Evolutionary conservation across 1,140 invertebrate species (phyloP), one percentile per base, ranked within the genome.

Genomic region (Philopotamus ludificatus): DNA sequence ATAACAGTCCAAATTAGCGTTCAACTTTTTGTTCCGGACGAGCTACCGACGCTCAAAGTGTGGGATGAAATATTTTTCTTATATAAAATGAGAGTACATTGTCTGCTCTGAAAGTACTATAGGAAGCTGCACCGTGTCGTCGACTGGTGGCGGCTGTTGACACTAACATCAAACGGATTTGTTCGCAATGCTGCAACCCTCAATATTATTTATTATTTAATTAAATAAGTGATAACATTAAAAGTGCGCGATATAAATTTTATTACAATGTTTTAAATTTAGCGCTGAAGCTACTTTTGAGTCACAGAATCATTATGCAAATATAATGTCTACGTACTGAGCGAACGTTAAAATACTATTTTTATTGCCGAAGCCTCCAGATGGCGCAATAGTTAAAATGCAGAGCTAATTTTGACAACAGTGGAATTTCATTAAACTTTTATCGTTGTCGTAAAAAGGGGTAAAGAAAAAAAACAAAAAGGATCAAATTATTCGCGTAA

Each of bases 1-100:
- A 21, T 57, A 57, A 57, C 42, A 42, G 34, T 39, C 42, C 39
- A 57, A 57, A 57, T 57, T 57, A 57, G 54, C 34, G 39, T 21
- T 21, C 20, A 53, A 53, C 50, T 53, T 53, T n/a, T n/a, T n/a
- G n/a, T n/a, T n/a, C n/a, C n/a, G n/a, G n/a, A n/a, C n/a, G n/a
- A n/a, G n/a, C n/a, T n/a, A 20, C 10, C 45, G n/a, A 34, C 25
- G 10, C 15, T 22, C 8, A 16, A 8, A 3, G 45, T 22, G 45
- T 16, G 7, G 2, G 20, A 9, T 3, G 18, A 16, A 20, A 4
- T 45, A 15, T 45, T 21, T 16, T 49, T 49, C 45, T 16, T 18
- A n/a, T 8, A 39, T 8, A 39, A 7, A 39, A 39, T 39, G 7
- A n/a, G n/a, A n/a, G 34, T 8, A n/a, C 34, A 39, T 39, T 8